These are phyloP conservation scores for Tragelaphus strepsiceros DNA, from an alignment of 2,113 vertebrate genomes.

Conservation along the genomic window DNA sequence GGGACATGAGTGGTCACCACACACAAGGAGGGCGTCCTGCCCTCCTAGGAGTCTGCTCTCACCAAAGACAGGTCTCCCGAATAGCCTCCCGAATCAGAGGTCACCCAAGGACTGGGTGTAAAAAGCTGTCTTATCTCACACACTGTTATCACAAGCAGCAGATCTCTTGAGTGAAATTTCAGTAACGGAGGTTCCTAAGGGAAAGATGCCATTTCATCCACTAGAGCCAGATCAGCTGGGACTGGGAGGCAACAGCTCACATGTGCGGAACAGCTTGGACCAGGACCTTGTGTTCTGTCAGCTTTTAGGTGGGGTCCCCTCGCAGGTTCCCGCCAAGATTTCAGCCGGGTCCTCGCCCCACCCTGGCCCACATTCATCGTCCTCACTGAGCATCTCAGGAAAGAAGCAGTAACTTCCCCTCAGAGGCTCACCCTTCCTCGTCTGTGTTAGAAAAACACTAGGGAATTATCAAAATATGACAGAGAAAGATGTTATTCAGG, in stretches of 20 bases:
- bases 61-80: background rate
- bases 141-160: background rate
- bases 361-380: constrained; percentile 24
- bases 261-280: constrained; percentile 56
- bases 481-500: background rate
- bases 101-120: constrained; percentile 17
- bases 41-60: background rate
- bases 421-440: constrained; percentile 55
- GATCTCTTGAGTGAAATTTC: constrained; percentile 15
- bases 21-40: background rate
- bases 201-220: constrained; percentile 41
- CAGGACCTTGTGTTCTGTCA: constrained; percentile 41
- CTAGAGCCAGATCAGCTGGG: constrained; percentile 32
- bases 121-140: background rate
- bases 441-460: constrained; percentile 42
- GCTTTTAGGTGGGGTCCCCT: constrained; percentile 62
- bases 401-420: constrained; percentile 61
- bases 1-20: background rate
- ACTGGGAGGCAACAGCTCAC: constrained; percentile 36
- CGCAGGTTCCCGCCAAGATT: background rate
- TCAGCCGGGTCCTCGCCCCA: constrained; percentile 44
- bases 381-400: constrained; percentile 28
- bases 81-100: background rate
- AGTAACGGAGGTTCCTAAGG: background rate
- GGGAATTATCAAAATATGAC: constrained; percentile 29